Evolutionary conservation across 2,797 vertebrate species (phyloP).

Genomic region (Pangasius sanitwongsei): DNA sequence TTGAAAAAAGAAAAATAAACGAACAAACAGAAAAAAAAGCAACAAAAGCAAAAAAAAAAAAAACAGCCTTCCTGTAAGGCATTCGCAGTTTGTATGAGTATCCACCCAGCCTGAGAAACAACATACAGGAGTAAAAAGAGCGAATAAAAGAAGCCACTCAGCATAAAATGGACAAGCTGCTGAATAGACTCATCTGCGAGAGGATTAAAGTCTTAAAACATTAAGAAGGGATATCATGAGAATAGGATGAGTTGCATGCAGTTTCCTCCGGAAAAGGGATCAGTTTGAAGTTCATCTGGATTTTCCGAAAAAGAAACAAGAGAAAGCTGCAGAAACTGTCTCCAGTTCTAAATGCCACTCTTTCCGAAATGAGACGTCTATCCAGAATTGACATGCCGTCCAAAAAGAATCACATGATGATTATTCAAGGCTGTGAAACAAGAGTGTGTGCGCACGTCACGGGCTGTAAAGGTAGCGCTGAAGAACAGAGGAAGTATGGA

Average conservation of each 20-base stretch:
- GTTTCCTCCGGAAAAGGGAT: not conserved
- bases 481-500: not conserved
- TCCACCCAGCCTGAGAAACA: not conserved
- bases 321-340: not conserved
- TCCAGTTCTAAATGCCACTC: not conserved
- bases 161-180: not conserved
- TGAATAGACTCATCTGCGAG: not conserved
- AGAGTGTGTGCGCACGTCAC: not conserved
- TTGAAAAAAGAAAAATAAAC: not conserved
- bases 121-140: not conserved
- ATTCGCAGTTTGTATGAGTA: not conserved
- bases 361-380: not conserved
- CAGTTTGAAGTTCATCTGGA: not conserved
- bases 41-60: no score
- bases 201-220: conserved; percentile 27
- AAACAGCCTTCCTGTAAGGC: not conserved
- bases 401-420: not conserved
- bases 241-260: not conserved
- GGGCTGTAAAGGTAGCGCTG: not conserved
- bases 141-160: not conserved
- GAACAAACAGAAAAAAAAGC: not conserved
- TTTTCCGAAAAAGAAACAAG: not conserved
- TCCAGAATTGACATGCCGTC: no score
- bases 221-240: conserved; percentile 6
- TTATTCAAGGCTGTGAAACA: not conserved